These are phyloP conservation scores for Thereva nobilitata DNA, from an alignment of 2,888 invertebrate species.

Conservation along the genomic window DNA sequence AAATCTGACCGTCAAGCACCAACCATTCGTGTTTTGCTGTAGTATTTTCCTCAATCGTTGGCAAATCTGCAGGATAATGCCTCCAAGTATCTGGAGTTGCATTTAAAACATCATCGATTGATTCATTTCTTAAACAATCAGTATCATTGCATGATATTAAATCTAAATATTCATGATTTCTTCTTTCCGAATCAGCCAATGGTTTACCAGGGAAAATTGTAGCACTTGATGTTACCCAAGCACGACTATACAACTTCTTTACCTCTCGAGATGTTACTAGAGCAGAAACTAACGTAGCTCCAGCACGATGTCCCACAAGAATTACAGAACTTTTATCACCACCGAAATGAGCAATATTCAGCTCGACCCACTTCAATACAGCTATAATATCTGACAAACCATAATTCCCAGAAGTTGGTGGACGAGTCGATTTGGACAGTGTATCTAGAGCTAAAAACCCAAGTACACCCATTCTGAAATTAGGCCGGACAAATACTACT, in stretches of 20 bases:
- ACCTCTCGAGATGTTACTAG: conserved; percentile 65
- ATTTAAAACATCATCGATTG: conserved; percentile 65
- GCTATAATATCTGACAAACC: conserved; percentile 79
- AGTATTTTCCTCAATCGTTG: conserved; percentile 61
- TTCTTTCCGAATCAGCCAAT: conserved; percentile 64
- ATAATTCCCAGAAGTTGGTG: conserved; percentile 82
- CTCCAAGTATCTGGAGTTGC: conserved; percentile 76
- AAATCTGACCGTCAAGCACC: conserved; percentile 71
- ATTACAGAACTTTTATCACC: conserved; percentile 79
- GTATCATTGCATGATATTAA: conserved; percentile 63
- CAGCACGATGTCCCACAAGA: conserved; percentile 81
- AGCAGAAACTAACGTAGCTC: conserved; percentile 81
- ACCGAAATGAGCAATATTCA: conserved; percentile 83
- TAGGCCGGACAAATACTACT: conserved; percentile 84
- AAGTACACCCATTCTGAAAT: conserved; percentile 77
- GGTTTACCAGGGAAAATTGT: conserved; percentile 72
- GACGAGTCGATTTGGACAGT: conserved; percentile 70
- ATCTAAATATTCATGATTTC: conserved; percentile 66
- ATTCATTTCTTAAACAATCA: conserved; percentile 63
- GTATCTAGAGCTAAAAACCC: conserved; percentile 81
- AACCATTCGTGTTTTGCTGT: conserved; percentile 73
- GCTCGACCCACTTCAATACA: conserved; percentile 77
- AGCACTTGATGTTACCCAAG: conserved; percentile 80
- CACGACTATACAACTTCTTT: conserved; percentile 71
- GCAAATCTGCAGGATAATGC: conserved; percentile 63